Conservation (phyloP, 2,888 invertebrate species). For the Apeira syringaria region DNA sequence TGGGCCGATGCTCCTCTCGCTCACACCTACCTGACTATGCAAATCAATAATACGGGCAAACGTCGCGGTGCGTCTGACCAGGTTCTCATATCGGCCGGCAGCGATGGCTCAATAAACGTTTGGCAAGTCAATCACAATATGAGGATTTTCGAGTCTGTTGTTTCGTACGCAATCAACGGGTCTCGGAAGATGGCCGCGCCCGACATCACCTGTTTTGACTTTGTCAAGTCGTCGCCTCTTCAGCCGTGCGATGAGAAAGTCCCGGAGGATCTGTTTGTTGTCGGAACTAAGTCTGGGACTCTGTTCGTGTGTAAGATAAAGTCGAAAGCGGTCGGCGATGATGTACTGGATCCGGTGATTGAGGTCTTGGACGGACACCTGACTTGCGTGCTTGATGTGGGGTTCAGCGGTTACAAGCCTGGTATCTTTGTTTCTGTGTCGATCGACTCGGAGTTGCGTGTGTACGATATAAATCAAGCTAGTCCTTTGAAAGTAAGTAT, state of each 20-base stretch:
- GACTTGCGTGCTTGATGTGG: conserved; percentile 58
- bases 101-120: conserved; percentile 58
- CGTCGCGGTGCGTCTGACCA: conserved; percentile 64
- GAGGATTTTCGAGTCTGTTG: conserved; percentile 57
- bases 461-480: conserved; percentile 59
- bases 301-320: conserved; percentile 57
- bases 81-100: conserved; percentile 48
- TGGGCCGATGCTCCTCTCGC: conserved; percentile 62
- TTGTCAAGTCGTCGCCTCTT: conserved; percentile 54
- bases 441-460: conserved; percentile 63
- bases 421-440: conserved; percentile 62
- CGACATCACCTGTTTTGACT: conserved; percentile 68
- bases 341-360: conserved; percentile 55
- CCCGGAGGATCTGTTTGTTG: conserved; percentile 60
- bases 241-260: conserved; percentile 52
- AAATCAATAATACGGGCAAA: conserved; percentile 56
- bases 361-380: conserved; percentile 55
- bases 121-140: conserved; percentile 64
- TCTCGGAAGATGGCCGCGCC: conserved; percentile 45
- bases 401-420: conserved; percentile 57
- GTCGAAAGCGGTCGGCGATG: conserved; percentile 30
- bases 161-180: conserved; percentile 53
- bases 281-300: conserved; percentile 57
- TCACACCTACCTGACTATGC: conserved; percentile 55
- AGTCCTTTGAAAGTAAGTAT: conserved; percentile 59